Evolutionary conservation across 2,888 invertebrate genomes (phyloP).

Genomic region (Callosobruchus maculatus): DNA sequence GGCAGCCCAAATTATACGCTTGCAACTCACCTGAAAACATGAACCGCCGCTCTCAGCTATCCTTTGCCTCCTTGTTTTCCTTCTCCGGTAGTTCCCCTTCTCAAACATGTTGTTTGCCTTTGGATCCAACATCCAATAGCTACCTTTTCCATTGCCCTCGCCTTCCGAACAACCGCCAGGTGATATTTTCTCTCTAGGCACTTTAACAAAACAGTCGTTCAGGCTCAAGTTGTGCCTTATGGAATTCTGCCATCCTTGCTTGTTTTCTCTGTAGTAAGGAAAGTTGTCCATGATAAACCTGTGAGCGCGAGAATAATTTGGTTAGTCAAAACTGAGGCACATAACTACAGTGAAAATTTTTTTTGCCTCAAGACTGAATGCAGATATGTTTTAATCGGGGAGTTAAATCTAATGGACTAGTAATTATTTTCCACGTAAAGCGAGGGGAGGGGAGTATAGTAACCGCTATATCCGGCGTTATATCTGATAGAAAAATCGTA

Average conservation of each 20-base stretch:
- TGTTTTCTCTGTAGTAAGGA: conserved; percentile 79
- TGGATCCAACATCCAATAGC: conserved; percentile 78
- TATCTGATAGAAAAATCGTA: too few species aligned
- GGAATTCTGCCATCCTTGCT: conserved; percentile 80
- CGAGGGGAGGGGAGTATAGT: too few species aligned
- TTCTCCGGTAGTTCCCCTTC: conserved; percentile 77
- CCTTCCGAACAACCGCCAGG: conserved; percentile 22
- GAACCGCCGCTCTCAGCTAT: conserved; percentile 37
- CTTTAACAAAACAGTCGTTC: conserved; percentile 81
- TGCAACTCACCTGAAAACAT: conserved; percentile 30
- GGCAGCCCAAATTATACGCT: too few species aligned
- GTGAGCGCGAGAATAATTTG: too few species aligned
- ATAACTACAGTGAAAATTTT: too few species aligned
- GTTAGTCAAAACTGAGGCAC: too few species aligned
- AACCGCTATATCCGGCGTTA: too few species aligned
- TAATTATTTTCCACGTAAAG: too few species aligned
- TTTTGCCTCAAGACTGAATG: too few species aligned
- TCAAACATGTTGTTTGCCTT: conserved; percentile 83
- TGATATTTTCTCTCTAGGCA: conserved; percentile 58
- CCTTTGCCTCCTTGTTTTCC: conserved; percentile 61
- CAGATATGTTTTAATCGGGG: too few species aligned
- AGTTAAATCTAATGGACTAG: too few species aligned
- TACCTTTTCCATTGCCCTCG: conserved; percentile 66
- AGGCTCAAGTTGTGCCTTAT: conserved; percentile 77
- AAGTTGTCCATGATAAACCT: conserved; percentile 79